These are phyloP conservation scores for Diplazon laetatorius DNA, from an alignment of 2,888 invertebrate genomes.

Conservation along the genomic window DNA sequence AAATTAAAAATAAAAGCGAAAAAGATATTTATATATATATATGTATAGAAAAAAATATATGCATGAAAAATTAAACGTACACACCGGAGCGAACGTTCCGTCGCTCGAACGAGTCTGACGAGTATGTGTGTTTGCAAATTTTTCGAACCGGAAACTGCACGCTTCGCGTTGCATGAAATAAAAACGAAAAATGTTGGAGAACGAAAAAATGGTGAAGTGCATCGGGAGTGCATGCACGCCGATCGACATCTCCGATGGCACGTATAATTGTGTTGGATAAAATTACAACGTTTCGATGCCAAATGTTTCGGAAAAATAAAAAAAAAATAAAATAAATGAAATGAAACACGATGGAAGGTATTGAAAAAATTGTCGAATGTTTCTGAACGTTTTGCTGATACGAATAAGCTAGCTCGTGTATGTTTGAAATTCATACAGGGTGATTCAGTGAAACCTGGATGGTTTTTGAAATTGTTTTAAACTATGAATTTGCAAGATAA, in stretches of 20 bases:
- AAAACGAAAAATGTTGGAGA: neutral
- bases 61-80: conserved; percentile 34
- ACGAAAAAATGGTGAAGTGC: neutral
- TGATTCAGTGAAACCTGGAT: neutral
- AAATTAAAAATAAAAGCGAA: neutral
- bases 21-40: too few relatives aligned
- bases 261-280: conserved; percentile 8
- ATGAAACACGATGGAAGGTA: too few relatives aligned
- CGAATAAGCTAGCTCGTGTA: too few relatives aligned
- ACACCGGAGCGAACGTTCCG: conserved; percentile 17
- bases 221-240: neutral
- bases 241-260: neutral
- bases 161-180: neutral
- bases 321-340: neutral
- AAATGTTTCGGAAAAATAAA: neutral
- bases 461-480: neutral
- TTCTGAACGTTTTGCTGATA: too few relatives aligned
- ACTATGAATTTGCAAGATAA: too few relatives aligned
- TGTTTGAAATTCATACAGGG: too few relatives aligned
- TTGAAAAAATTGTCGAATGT: too few relatives aligned
- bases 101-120: neutral
- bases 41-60: too few relatives aligned
- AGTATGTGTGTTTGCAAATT: conserved; percentile 21
- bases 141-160: conserved; percentile 33
- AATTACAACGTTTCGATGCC: neutral